Conservation (phyloP, 2,888 invertebrate genomes). For the Pegoplata infirma region DNA sequence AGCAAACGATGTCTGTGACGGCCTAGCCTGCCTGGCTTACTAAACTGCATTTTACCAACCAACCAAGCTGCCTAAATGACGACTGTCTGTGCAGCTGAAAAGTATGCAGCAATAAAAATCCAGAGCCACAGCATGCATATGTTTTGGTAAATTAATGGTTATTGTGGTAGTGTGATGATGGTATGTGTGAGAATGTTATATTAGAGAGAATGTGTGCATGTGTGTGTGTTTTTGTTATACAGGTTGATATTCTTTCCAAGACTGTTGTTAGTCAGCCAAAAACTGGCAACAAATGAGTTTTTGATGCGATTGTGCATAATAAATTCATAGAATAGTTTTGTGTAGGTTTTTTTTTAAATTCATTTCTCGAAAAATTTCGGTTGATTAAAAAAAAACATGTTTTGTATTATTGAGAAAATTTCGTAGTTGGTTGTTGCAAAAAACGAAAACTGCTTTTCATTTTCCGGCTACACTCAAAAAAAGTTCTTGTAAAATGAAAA, state of each 20-base stretch:
- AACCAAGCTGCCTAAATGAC: too few species aligned
- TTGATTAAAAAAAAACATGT: constrained; percentile 54
- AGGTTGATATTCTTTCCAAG: constrained; percentile 40
- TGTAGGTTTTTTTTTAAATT: background rate
- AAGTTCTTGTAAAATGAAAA: too few species aligned
- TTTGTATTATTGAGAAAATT: constrained; percentile 7
- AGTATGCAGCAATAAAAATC: constrained; percentile 44
- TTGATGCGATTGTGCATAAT: constrained; percentile 62
- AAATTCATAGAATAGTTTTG: constrained; percentile 46
- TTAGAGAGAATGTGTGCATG: background rate
- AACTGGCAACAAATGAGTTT: constrained; percentile 56
- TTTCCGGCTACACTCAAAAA: background rate
- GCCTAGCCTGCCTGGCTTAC: background rate
- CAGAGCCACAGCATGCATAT: constrained; percentile 43
- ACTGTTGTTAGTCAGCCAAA: constrained; percentile 20
- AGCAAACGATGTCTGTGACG: constrained; percentile 37
- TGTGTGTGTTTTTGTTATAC: constrained; percentile 15
- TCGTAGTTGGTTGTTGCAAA: background rate
- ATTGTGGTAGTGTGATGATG: constrained; percentile 45
- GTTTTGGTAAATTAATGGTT: constrained; percentile 62
- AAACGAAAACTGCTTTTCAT: background rate
- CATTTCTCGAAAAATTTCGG: constrained; percentile 12
- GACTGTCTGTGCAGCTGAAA: constrained; percentile 10
- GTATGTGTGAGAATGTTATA: background rate
- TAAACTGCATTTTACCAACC: too few species aligned